Conservation (phyloP, 2,888 invertebrate species). For the Bimastos eiseni region DNA sequence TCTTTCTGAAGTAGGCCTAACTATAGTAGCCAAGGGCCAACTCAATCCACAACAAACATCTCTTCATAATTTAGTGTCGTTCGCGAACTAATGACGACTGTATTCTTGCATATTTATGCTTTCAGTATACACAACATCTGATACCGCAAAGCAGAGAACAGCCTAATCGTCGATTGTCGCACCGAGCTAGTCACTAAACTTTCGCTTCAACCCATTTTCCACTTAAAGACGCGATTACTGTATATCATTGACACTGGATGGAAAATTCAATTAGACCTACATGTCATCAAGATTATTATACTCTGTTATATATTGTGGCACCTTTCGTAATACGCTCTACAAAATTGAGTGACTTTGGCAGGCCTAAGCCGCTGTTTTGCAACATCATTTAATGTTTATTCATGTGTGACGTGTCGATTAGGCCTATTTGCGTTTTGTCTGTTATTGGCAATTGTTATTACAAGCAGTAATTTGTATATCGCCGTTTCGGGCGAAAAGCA, state of each 20-base stretch:
- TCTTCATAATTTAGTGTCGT: not conserved
- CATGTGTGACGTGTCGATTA: not conserved
- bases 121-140: no score
- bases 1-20: no score
- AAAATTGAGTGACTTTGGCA: not conserved
- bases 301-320: not conserved
- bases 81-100: not conserved
- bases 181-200: no score
- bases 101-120: not conserved
- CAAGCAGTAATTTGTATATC: not conserved
- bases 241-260: not conserved
- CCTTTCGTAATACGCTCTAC: not conserved
- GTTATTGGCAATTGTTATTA: not conserved
- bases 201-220: not conserved
- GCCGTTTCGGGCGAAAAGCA: not conserved
- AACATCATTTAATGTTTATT: not conserved
- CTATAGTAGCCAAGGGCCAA: no score
- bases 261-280: no score
- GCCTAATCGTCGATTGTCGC: not conserved
- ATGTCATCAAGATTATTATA: not conserved
- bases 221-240: not conserved
- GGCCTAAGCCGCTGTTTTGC: not conserved
- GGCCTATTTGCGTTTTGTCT: no score
- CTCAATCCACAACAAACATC: not conserved
- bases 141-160: not conserved